Base-by-base conservation (phyloP, 1,140 invertebrate genomes). In the Alviniconcha marisindica region DNA sequence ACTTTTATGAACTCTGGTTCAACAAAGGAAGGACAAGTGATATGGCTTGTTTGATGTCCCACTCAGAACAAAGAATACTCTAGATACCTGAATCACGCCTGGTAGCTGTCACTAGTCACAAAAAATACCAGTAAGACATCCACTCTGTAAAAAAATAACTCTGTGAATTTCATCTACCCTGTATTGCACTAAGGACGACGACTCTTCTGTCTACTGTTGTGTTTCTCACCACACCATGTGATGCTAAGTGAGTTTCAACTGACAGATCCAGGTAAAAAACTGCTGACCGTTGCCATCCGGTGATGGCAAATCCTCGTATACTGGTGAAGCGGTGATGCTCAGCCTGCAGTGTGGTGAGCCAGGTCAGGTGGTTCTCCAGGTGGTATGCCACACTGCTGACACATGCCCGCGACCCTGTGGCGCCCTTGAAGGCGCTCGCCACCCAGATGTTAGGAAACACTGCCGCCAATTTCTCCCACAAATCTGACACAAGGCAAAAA, bases 371-470 rank as follows among this genome's bases (percentile, higher is more conserved):
- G 89, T 96, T 97, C 84, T 96, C 95, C 51, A 96, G 88, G 90
- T 96, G 96, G 77, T 95, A 93, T 54, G 94, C 93, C 12, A 95
- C 93, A 81, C 94, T 93, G 89, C 95, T 94, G 87, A 96, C 93
- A 78, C 96, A 95, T 71, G 96, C 92, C 36, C 95, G 96, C 85
- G 96, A 96, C 0, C 92, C 92, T 71, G 92, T 93, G 12, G 92
- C 92, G 36, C 93, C 97, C 94, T 98, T 98, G 90, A 96, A 98
- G 0, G 97, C 97, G 83, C 96, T 96, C 3, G 97, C 97, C n/a
- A 96, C 95, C 98, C 98, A 99, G n/a, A 98, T 95, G 38, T 95
- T 95, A 0, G 96, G 95, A 92, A 99, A 99, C 2, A 98, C 94
- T 73, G 95, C 94, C 0, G 95, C 94, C 88, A 97, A 98, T 66